phyloP scores from a whole-genome alignment of 1,140 invertebrate genomes.

The Campoletis sonorensis region DNA sequence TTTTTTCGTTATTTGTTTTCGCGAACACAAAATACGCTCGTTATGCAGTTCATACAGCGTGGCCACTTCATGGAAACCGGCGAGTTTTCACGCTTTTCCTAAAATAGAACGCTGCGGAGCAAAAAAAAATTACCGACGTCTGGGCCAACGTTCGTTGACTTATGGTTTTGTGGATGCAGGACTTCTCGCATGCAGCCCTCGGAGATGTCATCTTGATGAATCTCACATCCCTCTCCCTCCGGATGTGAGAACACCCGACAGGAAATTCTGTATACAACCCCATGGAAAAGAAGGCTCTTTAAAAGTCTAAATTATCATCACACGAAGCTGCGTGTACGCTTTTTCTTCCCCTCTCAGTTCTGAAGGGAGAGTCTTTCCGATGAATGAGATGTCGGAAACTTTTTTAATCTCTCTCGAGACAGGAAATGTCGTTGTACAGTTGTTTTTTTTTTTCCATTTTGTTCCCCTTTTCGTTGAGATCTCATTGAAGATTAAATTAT shows the following conservation, averaged over 20 bases:
- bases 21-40: neutral
- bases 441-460: too few species aligned
- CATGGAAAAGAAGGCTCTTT: neutral
- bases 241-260: constrained; percentile 7
- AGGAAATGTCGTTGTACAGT: too few species aligned
- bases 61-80: neutral
- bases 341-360: too few species aligned
- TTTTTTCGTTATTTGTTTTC: constrained; percentile 3
- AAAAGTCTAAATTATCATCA: neutral
- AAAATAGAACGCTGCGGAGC: neutral
- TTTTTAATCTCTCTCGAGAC: too few species aligned
- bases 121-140: neutral
- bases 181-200: neutral
- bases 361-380: too few species aligned
- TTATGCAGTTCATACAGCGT: neutral
- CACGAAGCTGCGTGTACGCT: too few species aligned
- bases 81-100: neutral
- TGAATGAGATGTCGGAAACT: too few species aligned
- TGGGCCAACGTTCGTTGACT: neutral
- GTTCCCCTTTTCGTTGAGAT: too few species aligned
- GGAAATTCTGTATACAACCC: neutral
- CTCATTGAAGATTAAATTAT: too few species aligned
- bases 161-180: neutral
- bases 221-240: constrained; percentile 7
- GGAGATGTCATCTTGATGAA: neutral